Evolutionary conservation across 2,888 invertebrate genomes (phyloP).

Genomic region (Caenorhabditis imperialis): DNA sequence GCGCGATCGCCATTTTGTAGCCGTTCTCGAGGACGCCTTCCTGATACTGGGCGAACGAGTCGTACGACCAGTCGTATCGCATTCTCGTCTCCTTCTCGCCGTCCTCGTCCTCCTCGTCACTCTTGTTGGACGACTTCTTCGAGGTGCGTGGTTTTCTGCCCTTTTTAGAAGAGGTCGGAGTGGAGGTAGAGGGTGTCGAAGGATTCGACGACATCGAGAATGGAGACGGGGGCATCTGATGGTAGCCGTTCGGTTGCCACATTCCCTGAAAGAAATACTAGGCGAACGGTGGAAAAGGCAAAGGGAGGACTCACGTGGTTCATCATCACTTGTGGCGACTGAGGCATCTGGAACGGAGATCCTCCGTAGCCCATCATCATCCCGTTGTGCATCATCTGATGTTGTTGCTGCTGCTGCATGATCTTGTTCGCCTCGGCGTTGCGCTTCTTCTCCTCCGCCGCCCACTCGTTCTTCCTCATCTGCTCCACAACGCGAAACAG

Average conservation of each 20-base stretch:
- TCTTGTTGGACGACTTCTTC: slow-evolving; percentile 18
- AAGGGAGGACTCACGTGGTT: background rate
- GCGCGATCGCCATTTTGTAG: slow-evolving; percentile 93
- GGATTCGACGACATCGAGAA: background rate
- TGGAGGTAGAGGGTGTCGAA: slow-evolving; percentile 2
- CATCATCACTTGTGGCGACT: slow-evolving; percentile 22
- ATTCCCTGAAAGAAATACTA: too few species aligned
- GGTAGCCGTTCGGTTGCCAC: slow-evolving; percentile 5
- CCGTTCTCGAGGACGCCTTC: slow-evolving; percentile 81
- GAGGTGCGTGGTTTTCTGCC: slow-evolving; percentile 5
- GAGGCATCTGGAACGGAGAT: background rate
- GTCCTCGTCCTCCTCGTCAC: slow-evolving; percentile 41
- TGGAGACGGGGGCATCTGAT: background rate
- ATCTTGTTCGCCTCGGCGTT: slow-evolving; percentile 1
- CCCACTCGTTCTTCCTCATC: slow-evolving; percentile 14
- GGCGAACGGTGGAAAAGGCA: too few species aligned
- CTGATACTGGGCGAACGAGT: slow-evolving; percentile 25
- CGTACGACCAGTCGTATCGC: slow-evolving; percentile 30
- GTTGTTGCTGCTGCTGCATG: slow-evolving; percentile 5
- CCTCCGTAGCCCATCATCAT: slow-evolving; percentile 1
- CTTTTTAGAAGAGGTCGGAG: slow-evolving; percentile 21
- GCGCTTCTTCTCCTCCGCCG: slow-evolving; percentile 38
- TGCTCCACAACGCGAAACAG: slow-evolving; percentile 66
- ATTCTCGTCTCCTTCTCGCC: slow-evolving; percentile 24
- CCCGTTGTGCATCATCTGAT: slow-evolving; percentile 7